These are phyloP conservation scores for Dyspetes luteomarginatus DNA, from an alignment of 2,888 invertebrate species.

Conservation along the genomic window DNA sequence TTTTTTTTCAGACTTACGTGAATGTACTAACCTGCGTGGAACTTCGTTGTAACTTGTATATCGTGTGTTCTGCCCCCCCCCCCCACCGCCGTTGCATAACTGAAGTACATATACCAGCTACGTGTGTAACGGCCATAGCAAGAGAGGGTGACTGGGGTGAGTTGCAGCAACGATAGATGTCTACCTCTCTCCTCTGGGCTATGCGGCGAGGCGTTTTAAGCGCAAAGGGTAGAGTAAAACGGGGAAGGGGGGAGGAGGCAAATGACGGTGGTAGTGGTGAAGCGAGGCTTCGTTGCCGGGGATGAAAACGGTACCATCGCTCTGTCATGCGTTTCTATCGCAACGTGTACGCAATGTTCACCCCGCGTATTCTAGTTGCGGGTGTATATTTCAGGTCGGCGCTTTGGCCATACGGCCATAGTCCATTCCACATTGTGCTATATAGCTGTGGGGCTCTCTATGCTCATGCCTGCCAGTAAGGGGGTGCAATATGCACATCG, in stretches of 20 bases:
- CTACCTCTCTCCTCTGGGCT: constrained; percentile 24
- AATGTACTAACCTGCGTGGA: background rate
- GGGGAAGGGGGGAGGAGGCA: constrained; percentile 37
- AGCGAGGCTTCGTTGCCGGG: constrained; percentile 45
- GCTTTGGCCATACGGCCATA: constrained; percentile 71
- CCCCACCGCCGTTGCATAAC: constrained; percentile 17
- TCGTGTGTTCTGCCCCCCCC: constrained; percentile 20
- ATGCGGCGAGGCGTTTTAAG: constrained; percentile 31
- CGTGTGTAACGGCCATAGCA: constrained; percentile 24
- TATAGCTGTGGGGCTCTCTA: constrained; percentile 49
- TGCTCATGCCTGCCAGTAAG: constrained; percentile 45
- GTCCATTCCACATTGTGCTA: constrained; percentile 67
- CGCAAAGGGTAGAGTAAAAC: constrained; percentile 37
- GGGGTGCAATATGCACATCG: constrained; percentile 79
- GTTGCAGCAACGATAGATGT: background rate
- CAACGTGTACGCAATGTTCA: constrained; percentile 62
- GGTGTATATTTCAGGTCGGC: constrained; percentile 80
- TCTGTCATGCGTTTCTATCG: constrained; percentile 64
- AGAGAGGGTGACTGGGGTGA: background rate
- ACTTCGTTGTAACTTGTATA: background rate
- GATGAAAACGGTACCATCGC: constrained; percentile 50
- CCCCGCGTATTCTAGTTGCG: constrained; percentile 69
- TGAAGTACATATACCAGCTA: constrained; percentile 23
- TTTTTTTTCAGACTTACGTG: background rate
- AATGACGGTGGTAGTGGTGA: constrained; percentile 28